Evolutionary conservation across 2,888 invertebrate species (phyloP), one percentile per base, ranked within the genome.

Genomic region (Leucozona laternaria): DNA sequence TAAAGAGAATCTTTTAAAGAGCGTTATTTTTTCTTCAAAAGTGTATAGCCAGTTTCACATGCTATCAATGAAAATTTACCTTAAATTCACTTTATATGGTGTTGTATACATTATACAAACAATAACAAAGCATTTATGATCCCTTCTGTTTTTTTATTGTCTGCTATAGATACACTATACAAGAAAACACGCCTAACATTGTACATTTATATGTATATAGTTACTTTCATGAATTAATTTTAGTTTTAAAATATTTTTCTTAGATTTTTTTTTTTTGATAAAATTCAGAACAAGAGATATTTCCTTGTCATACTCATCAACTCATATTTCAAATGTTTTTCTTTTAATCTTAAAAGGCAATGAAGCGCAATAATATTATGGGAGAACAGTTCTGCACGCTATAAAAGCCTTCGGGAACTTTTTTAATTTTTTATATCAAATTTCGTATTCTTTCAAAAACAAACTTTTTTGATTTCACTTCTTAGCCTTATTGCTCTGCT

Each of bases 391-490:
- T 58, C 17, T 34, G 13, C 2, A 6, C 20, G 13, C 3, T 25
- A n/a, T n/a, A n/a, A n/a, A 28, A 25, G 53, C 53, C 28, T 15
- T 53, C 22, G 22, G 53, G 25, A 53, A 8, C 1, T 53, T 53
- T 8, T 15, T 28, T 25, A 31, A 31, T 25, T 28, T 22, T 53
- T 25, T 11, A 25, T 53, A 22, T 13, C 5, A 53, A 22, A 22
- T 25, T 53, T 53, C 7, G 0, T 53, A 53, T 25, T 25, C 53
- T 8, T 53, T 53, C 15, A 28, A 53, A 53, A 28, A 53, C 8
- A 53, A 53, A n/a, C n/a, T 48, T 53, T 53, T 53, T 28, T 28
- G 7, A 34, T 57, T 57, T 57, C 3, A 31, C 10, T 31, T 57
- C 4, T 17, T 57, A 34, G 28, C 25, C 28, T 53, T n/a, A 53